Evolutionary conservation across 2,797 vertebrate species (phyloP).

Genomic region (Limnodromus scolopaceus): DNA sequence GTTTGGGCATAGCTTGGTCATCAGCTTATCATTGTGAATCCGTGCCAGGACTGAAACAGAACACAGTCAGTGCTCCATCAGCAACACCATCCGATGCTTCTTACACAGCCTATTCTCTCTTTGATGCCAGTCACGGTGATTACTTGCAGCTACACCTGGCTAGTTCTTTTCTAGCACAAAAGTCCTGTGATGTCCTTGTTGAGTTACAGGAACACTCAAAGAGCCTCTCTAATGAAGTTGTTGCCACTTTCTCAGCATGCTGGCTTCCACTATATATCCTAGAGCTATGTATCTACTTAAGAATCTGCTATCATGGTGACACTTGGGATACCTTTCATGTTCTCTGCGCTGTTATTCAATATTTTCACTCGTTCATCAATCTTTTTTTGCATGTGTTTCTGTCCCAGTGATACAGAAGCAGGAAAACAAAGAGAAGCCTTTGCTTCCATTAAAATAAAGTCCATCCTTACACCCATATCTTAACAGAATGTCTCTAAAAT

Average conservation of each 20-base stretch:
- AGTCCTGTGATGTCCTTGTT: constrained; percentile 79
- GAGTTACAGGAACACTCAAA: constrained; percentile 78
- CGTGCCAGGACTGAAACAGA: constrained; percentile 78
- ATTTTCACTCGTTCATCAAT: constrained; percentile 79
- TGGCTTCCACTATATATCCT: constrained; percentile 82
- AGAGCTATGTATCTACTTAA: constrained; percentile 80
- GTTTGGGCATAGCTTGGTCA: constrained; percentile 81
- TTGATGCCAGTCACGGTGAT: constrained; percentile 81
- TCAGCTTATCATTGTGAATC: constrained; percentile 78
- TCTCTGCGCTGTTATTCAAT: constrained; percentile 75
- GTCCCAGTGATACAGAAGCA: constrained; percentile 75
- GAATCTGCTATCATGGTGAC: constrained; percentile 69
- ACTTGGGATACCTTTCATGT: constrained; percentile 81
- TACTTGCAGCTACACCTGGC: constrained; percentile 79
- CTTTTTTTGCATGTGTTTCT: constrained; percentile 78
- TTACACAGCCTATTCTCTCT: constrained; percentile 81
- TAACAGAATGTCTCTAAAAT: constrained; percentile 68
- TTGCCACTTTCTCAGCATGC: constrained; percentile 78
- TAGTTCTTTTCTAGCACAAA: constrained; percentile 80
- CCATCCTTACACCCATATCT: constrained; percentile 70
- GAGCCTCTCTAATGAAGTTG: constrained; percentile 81
- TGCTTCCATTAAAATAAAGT: constrained; percentile 72
- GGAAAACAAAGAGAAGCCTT: constrained; percentile 71
- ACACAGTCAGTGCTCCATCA: constrained; percentile 77
- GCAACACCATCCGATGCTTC: constrained; percentile 79